phyloP scores from a whole-genome alignment of 2,888 invertebrate species.

The Lymantria monacha region DNA sequence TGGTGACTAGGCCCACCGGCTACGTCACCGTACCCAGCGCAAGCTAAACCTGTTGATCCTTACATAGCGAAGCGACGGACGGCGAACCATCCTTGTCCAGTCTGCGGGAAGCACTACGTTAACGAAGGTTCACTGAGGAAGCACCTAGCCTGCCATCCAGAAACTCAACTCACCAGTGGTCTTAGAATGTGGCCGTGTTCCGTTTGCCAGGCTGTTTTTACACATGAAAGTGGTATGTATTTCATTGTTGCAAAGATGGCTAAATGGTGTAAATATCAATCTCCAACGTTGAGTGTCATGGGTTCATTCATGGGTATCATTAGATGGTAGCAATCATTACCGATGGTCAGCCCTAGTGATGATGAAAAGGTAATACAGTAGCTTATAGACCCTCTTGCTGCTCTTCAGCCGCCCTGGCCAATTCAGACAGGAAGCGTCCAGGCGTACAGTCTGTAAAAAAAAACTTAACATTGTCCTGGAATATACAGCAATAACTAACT shows the following conservation, averaged over 20 bases:
- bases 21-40: constrained; percentile 83
- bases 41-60: constrained; percentile 85
- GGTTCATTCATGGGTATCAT: too few species aligned
- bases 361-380: too few species aligned
- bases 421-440: too few species aligned
- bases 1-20: constrained; percentile 84
- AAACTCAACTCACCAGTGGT: constrained; percentile 93
- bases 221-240: constrained; percentile 93
- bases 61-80: constrained; percentile 96
- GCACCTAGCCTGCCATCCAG: constrained; percentile 96
- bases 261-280: not conserved
- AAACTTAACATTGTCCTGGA: too few species aligned
- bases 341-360: too few species aligned
- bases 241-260: not conserved
- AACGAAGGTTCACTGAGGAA: constrained; percentile 96
- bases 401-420: too few species aligned
- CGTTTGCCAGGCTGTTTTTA: constrained; percentile 96
- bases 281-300: too few species aligned
- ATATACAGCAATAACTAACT: too few species aligned
- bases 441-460: too few species aligned
- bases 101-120: constrained; percentile 97
- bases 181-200: constrained; percentile 98
- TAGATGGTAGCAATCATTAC: too few species aligned
- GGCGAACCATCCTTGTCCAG: constrained; percentile 96
- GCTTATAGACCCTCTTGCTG: too few species aligned